Evolutionary conservation across 1,140 invertebrate species (phyloP).

Genomic region (Arctopsyche grandis): DNA sequence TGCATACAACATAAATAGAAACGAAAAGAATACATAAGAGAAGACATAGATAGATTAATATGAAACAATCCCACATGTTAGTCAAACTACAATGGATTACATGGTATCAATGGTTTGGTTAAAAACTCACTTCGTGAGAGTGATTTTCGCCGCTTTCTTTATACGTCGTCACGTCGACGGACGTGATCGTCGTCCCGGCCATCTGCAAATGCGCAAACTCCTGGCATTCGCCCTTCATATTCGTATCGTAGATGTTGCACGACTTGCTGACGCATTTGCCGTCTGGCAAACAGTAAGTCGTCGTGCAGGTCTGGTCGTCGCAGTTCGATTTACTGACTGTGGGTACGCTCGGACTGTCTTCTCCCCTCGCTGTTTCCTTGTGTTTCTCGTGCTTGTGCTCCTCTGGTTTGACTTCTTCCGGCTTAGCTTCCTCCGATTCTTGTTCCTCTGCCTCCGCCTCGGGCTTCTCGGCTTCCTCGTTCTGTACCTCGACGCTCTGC

Average conservation of each 20-base stretch:
- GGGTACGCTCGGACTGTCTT: conserved; percentile 55
- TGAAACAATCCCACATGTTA: no score
- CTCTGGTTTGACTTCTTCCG: neutral
- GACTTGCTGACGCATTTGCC: conserved; percentile 59
- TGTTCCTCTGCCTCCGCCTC: neutral
- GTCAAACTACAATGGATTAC: no score
- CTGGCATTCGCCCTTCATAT: conserved; percentile 63
- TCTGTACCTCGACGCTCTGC: no score
- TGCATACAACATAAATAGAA: no score
- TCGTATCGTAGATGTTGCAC: conserved; percentile 65
- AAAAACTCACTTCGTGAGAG: conserved; percentile 2
- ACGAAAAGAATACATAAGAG: no score
- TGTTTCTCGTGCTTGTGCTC: conserved; percentile 1
- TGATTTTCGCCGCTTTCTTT: neutral
- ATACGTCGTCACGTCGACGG: conserved; percentile 3
- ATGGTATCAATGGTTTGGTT: no score
- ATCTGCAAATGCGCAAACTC: conserved; percentile 56
- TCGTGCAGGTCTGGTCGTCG: conserved; percentile 64
- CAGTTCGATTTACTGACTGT: conserved; percentile 63
- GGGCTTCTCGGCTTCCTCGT: neutral
- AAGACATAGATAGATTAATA: no score
- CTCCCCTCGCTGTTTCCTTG: neutral
- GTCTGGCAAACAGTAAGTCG: conserved; percentile 59
- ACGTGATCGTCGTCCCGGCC: conserved; percentile 30
- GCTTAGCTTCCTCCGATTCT: neutral